These are phyloP conservation scores for Podargus strigoides DNA, from an alignment of 2,797 vertebrate species.

Conservation along the genomic window DNA sequence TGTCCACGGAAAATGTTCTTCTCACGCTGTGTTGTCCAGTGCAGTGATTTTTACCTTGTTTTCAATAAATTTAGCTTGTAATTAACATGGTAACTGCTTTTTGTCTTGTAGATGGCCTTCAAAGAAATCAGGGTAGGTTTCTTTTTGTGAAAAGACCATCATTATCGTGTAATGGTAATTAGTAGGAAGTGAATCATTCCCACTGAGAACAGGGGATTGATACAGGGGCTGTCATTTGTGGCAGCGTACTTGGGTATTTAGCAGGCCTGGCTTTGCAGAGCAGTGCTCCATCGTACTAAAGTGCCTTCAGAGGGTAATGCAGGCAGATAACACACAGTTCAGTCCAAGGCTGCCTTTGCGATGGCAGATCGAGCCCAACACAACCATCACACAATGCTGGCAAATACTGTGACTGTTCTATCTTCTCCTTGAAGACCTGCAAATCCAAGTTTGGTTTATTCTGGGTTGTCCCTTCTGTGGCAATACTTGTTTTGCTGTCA, in stretches of 20 bases:
- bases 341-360: background rate
- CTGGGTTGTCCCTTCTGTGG: fast-evolving
- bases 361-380: background rate
- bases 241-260: background rate
- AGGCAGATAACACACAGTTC: background rate
- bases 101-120: background rate
- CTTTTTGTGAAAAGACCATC: background rate
- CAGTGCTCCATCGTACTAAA: background rate
- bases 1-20: background rate
- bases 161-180: background rate
- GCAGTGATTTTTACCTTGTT: constrained; percentile 56
- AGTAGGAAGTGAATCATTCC: background rate
- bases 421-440: background rate
- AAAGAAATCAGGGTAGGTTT: background rate
- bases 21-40: constrained; percentile 19
- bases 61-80: constrained; percentile 58
- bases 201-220: background rate
- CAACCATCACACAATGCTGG: fast-evolving
- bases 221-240: background rate
- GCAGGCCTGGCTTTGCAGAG: background rate
- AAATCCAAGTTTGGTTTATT: background rate
- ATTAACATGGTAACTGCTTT: background rate
- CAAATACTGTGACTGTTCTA: background rate
- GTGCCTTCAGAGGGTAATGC: background rate
- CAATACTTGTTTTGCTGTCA: background rate